Evolutionary conservation across 2,888 invertebrate species (phyloP).

Genomic region (Mesodorylaimus sp.): DNA sequence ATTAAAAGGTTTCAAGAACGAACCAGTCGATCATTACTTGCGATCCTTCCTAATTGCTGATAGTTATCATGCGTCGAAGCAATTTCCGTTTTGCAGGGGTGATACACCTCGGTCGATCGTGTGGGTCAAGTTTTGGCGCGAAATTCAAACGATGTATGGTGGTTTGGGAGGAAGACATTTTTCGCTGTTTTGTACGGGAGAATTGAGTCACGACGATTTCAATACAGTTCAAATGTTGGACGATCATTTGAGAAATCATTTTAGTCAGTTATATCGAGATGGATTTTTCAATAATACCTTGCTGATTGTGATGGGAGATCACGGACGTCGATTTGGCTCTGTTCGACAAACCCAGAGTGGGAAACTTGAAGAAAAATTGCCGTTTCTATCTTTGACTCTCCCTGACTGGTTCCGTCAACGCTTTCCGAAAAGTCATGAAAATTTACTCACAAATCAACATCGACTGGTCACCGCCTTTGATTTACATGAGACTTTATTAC

Average conservation of each 20-base stretch:
- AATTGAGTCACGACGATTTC: conserved; percentile 8
- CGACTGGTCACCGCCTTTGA: conserved; percentile 31
- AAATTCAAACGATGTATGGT: conserved; percentile 2
- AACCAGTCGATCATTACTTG: conserved; percentile 6
- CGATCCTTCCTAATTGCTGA: too few relatives aligned
- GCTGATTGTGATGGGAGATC: conserved; percentile 24
- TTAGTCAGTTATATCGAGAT: background rate
- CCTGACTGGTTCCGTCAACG: conserved; percentile 23
- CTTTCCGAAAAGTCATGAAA: conserved; percentile 20
- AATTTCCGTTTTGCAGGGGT: conserved; percentile 7
- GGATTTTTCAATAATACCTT: conserved; percentile 10
- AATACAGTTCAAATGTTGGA: conserved; percentile 7
- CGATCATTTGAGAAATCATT: background rate
- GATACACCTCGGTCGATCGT: conserved; percentile 6
- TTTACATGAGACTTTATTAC: conserved; percentile 21
- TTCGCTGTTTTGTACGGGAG: conserved; percentile 7
- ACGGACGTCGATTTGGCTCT: conserved; percentile 29
- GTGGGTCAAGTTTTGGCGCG: background rate
- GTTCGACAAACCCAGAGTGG: conserved; percentile 28
- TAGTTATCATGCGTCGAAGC: too few relatives aligned
- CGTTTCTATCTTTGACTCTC: conserved; percentile 20
- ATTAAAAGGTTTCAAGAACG: conserved; percentile 49
- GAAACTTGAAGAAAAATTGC: conserved; percentile 21
- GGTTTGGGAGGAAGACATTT: background rate
- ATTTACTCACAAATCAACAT: conserved; percentile 21